Evolutionary conservation across 1,140 invertebrate species (phyloP).

Genomic region (Samia ricini): DNA sequence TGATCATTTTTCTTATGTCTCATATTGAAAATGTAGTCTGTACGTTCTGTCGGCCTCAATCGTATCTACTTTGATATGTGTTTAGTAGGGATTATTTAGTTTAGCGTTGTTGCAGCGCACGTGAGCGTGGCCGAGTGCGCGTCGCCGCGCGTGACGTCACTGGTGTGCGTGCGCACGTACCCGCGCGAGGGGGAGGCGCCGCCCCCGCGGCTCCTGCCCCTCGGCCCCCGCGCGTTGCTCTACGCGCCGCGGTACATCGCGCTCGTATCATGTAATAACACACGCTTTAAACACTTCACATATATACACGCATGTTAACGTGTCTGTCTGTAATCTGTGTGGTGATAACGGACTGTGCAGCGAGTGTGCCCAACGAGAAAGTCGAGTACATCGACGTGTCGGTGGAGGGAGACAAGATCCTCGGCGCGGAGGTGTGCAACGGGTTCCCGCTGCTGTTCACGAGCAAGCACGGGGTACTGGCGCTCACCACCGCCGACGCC

Average conservation of each 20-base stretch:
- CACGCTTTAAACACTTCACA: no score
- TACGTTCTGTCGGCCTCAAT: no score
- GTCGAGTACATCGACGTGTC: slow-evolving; percentile 56
- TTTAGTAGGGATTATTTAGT: no score
- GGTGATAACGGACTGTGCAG: background rate
- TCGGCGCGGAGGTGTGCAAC: slow-evolving; percentile 82
- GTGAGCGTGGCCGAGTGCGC: slow-evolving; percentile 38
- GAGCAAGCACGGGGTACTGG: slow-evolving; percentile 81
- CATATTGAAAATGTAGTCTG: no score
- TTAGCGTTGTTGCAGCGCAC: slow-evolving; percentile 37
- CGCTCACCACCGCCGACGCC: slow-evolving; percentile 50
- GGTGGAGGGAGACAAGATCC: slow-evolving; percentile 76
- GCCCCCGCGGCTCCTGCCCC: slow-evolving; percentile 41
- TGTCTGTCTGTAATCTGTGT: no score
- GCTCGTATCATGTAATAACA: slow-evolving; percentile 32
- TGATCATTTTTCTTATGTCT: no score
- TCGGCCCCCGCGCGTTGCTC: slow-evolving; percentile 31
- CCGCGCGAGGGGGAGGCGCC: slow-evolving; percentile 30
- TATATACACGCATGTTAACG: no score
- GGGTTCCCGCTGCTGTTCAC: slow-evolving; percentile 80
- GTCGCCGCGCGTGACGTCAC: slow-evolving; percentile 38
- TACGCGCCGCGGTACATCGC: slow-evolving; percentile 42
- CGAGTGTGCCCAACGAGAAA: slow-evolving; percentile 43
- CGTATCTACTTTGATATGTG: no score
- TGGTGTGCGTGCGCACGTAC: slow-evolving; percentile 33